A percentile compares a stretch with the other conserved stretches of the same genome.
Conservation (phyloP, 1,140 invertebrate genomes). For the Leptoteleia sp. region DNA sequence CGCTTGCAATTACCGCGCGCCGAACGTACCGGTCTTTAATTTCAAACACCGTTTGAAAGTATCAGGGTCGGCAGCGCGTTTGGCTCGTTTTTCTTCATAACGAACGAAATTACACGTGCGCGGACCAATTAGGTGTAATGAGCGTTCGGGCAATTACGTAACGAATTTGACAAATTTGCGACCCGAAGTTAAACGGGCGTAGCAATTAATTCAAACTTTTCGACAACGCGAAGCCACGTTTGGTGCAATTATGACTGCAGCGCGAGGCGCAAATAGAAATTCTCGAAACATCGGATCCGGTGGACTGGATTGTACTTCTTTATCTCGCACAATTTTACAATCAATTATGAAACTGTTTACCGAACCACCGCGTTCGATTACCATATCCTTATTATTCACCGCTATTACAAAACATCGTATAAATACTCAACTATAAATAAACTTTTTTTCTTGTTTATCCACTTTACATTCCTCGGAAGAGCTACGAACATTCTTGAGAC, state of each 20-base stretch:
- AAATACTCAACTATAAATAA: conserved; percentile 27
- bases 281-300: background rate
- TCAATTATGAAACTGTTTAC: conserved; percentile 26
- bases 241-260: background rate
- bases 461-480: conserved; percentile 27
- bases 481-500: conserved; percentile 11
- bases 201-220: background rate
- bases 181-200: background rate
- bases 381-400: conserved; percentile 35
- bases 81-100: conserved; percentile 23
- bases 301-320: conserved; percentile 7
- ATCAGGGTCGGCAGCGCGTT: conserved; percentile 16
- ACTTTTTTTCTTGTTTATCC: conserved; percentile 37
- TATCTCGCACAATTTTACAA: conserved; percentile 6
- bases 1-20: conserved; percentile 17
- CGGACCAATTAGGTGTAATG: conserved; percentile 19
- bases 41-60: conserved; percentile 36
- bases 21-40: conserved; percentile 35
- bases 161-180: conserved; percentile 25
- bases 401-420: conserved; percentile 37
- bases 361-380: conserved; percentile 22
- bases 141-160: conserved; percentile 16
- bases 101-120: conserved; percentile 9
- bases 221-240: background rate
- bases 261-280: background rate